Base-by-base conservation (phyloP, 1,140 invertebrate genomes). In the Platyura marginata region DNA sequence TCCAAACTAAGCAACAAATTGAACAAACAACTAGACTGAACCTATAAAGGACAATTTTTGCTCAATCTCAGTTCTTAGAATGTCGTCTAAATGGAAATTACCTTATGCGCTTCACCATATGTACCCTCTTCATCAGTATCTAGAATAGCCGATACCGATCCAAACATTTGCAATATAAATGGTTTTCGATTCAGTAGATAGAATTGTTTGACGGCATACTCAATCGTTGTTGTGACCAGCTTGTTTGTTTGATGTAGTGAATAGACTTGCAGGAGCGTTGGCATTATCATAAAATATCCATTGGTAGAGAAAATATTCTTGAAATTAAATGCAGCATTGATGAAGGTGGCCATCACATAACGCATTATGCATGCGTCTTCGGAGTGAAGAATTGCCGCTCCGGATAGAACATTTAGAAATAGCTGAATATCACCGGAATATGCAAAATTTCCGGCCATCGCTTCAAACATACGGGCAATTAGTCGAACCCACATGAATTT, bases 291-390 rank as follows among this genome's bases (percentile, higher is more conserved):
- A 21, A 97, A 69, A 59, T 97, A 98, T 3, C 93, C 94, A 62
- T 97, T 96, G 4, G 87, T 92, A 5, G 93, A 93, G 63, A 98
- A 98, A 40, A 98, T 92, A 55, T 97, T 96, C 63, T 96, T 98
- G 59, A 98, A 98, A 67, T 98, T 93, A 48, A 91, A 90, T 2
- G 90, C 89, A 2, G 92, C 91, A 62, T 96, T 98, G 42, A 98
- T 90, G 52, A 94, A 96, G 0, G 92, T 94, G 0, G 94, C 90
- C 61, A 95, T 83, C 21, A 95, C 94, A 56, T 92, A 89, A 57
- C 96, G 68, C 21, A 99, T 70, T 51, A 99, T 92, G 43, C 90
- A 81, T 0, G 89, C 82, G 62, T 98, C 93, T 66, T 98, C 92
- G 53, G 90, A 91, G 60, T 98, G 92, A 21, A 98, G 65, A 44